Evolutionary conservation across 2,797 vertebrate species (phyloP), one percentile per base, ranked within the genome.

Genomic region (Rhinichthys osculus): DNA sequence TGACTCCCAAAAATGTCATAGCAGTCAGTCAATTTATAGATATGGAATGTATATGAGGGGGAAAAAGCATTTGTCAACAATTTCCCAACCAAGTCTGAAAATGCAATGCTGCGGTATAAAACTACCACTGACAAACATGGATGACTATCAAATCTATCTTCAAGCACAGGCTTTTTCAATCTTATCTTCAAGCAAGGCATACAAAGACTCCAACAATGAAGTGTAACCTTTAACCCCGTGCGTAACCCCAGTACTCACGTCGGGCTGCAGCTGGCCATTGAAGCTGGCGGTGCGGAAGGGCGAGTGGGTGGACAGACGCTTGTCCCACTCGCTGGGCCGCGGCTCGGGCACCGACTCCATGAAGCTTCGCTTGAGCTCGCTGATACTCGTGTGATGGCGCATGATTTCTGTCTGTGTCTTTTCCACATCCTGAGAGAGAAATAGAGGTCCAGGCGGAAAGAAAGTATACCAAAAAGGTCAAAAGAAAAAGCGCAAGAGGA

Each of bases 301-400:
- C 0, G 98, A 99, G 93, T 98, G 96, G 80, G 96, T 96, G 83
- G 98, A 98, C 76, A 99, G 95, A 44, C 98, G 97, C 84, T 98
- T 99, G 94, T 99, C 98, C 98, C 98, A 99, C 92, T 99, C 98
- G 3, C 97, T 99, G 86, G 96, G 97, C 72, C 95, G 94, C 35
- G 97, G 96, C 82, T 97, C 97, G 0, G 98, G 98, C 38, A 97
- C 96, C 0, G 97, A 97, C 91, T 99, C 98, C 98, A 99, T 99
- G 85, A 99, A 99, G 89, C 96, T 99, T 92, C 98, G 97, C 93
- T 99, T 99, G 79, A 99, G 88, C 91, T 99, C 98, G 44, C 98
- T 99, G 94, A 99, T 98, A 92, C 97, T 99, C 78, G 96, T 97
- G 76, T 99, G 98, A 91, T 99, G 98, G 77, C 97, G 97, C 96